Base-by-base conservation (phyloP, 2,113 vertebrate species). In the Pimephales promelas region DNA sequence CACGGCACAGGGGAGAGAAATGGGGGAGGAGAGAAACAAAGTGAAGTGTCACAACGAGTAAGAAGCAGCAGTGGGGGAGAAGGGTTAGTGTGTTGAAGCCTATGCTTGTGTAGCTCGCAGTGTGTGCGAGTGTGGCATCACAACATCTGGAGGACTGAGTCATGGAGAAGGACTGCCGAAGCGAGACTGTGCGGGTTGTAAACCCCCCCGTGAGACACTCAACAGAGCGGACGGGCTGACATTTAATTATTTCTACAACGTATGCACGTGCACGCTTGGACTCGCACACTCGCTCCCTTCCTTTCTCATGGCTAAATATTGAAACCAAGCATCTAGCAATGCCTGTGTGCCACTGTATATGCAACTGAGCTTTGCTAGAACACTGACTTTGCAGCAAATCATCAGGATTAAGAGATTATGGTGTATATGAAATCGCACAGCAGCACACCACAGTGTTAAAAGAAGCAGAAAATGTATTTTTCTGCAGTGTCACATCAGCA, bases 241-340 rank as follows among this genome's bases (percentile, higher is more conserved):
- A 91, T 92, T 90, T 92, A 90, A 92, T 92, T 91, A 92, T 91
- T 90, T 87, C 85, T 71, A 87, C 86, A 91, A 89, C 77, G 84
- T 86, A 90, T 82, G 86, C 85, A 87, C 82, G 76, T 76, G 34
- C 76, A 70, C 20, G 82, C 24, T 14, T 22, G 22, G 59, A 10
- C 16, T 34, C 40, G 31, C 47, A n/a, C 28, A 24, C 26, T 36
- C 20, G 24, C 26, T 70, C 49, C 20, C 31, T 54, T 81, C 36
- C 72, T 57, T 64, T 76, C 36, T 78, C 28, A 40, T 72, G 31
- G 31, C 64, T 62, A 20, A 20, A 31, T 24, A 52, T 62, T 81
- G 10, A 47, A 6, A 40, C 43, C 36, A 31, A 36, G 66, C 20
- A 22, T 70, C 56, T 76, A 40, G 49, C 64, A 86, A 61, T 40